A percentile compares a stretch with the other conserved stretches of the same genome.
These are phyloP conservation scores for Pogonocherus hispidulus DNA, from an alignment of 2,888 invertebrate genomes.

Conservation along the genomic window DNA sequence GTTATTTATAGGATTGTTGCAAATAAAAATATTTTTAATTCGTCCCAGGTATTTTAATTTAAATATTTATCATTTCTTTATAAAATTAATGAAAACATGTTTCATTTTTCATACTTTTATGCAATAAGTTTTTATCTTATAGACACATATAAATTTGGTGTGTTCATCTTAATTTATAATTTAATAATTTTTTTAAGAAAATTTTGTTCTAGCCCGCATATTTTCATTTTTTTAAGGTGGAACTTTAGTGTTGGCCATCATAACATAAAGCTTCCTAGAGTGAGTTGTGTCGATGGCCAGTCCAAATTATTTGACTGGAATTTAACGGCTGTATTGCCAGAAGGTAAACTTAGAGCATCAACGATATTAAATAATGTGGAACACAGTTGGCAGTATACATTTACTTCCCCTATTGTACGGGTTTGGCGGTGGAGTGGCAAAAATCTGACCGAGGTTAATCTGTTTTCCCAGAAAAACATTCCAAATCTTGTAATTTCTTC, in stretches of 20 bases:
- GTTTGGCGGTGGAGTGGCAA: slow-evolving; percentile 86
- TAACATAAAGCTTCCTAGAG: slow-evolving; percentile 76
- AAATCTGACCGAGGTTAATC: slow-evolving; percentile 78
- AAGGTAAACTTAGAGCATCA: slow-evolving; percentile 80
- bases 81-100: not conserved
- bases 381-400: slow-evolving; percentile 66
- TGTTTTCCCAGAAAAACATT: slow-evolving; percentile 75
- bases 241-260: slow-evolving; percentile 96
- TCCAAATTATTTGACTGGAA: slow-evolving; percentile 68
- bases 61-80: not conserved
- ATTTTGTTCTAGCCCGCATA: too few species aligned
- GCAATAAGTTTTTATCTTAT: too few species aligned
- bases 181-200: too few species aligned
- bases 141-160: too few species aligned
- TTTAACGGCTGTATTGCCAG: slow-evolving; percentile 78
- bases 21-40: not conserved
- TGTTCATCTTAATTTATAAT: too few species aligned
- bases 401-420: slow-evolving; percentile 72
- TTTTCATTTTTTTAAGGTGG: slow-evolving; percentile 77
- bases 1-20: not conserved
- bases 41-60: too few species aligned
- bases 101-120: slow-evolving; percentile 46
- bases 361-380: slow-evolving; percentile 60
- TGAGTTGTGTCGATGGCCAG: slow-evolving; percentile 63
- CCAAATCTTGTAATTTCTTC: slow-evolving; percentile 57